Percentiles rank a stretch among this genome's conserved stretches.
Evolutionary conservation across 2,888 invertebrate genomes (phyloP).

Genomic region (Tinea semifulvella): DNA sequence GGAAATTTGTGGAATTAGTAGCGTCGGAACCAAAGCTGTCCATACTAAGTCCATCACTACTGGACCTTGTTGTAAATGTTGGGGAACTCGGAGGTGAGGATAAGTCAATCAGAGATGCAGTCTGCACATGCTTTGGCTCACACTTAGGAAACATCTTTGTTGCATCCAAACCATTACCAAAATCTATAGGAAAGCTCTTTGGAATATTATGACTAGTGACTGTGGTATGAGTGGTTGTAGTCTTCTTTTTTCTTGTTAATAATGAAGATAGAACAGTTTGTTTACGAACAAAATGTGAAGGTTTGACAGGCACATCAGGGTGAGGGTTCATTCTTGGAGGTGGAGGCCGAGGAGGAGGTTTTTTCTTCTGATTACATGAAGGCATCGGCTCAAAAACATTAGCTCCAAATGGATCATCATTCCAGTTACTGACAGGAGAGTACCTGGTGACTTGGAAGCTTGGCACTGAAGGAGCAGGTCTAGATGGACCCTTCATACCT

Average conservation of each 20-base stretch:
- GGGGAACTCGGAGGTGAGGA: constrained; percentile 79
- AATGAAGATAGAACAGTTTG: constrained; percentile 54
- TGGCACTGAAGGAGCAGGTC: constrained; percentile 67
- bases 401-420: constrained; percentile 57
- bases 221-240: constrained; percentile 18
- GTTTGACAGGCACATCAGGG: constrained; percentile 53
- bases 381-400: constrained; percentile 58
- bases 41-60: constrained; percentile 78
- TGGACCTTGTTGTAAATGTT: constrained; percentile 76
- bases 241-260: constrained; percentile 45
- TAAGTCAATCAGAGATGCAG: constrained; percentile 73
- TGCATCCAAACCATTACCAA: constrained; percentile 39
- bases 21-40: constrained; percentile 81
- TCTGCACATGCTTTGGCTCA: constrained; percentile 53
- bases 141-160: constrained; percentile 54
- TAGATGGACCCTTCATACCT: constrained; percentile 71
- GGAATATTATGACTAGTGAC: constrained; percentile 20
- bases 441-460: constrained; percentile 39
- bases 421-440: constrained; percentile 67
- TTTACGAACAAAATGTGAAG: constrained; percentile 60
- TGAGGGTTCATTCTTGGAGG: constrained; percentile 67
- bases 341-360: constrained; percentile 77
- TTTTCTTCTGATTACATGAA: constrained; percentile 65
- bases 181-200: constrained; percentile 27
- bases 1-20: constrained; percentile 63